A percentile compares a stretch with the other conserved stretches of the same genome.
Conservation (phyloP, 2,113 vertebrate genomes). For the Elaphurus davidianus region DNA sequence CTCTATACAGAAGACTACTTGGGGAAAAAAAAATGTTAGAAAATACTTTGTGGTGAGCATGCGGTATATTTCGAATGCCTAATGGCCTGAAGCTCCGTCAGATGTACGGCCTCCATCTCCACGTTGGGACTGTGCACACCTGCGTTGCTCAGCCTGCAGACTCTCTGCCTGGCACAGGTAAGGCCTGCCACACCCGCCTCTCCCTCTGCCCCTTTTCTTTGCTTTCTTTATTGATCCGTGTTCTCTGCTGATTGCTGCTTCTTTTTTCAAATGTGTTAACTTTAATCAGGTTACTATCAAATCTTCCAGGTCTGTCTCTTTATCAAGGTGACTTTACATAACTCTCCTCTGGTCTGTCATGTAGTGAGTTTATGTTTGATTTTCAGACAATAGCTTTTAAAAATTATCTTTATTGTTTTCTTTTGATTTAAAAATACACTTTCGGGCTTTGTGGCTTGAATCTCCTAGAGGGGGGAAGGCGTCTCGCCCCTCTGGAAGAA, state of each 20-base stretch:
- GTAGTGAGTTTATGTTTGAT: not conserved
- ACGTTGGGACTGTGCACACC: fast-evolving
- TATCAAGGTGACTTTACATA: not conserved
- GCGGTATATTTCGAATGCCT: not conserved
- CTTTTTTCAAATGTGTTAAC: not conserved
- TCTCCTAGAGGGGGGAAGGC: too few species aligned
- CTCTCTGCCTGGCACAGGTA: fast-evolving
- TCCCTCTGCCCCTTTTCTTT: not conserved
- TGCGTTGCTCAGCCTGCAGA: not conserved
- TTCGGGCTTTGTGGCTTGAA: too few species aligned
- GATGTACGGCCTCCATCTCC: fast-evolving
- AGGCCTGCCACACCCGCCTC: not conserved
- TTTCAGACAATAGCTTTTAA: not conserved
- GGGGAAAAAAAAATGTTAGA: not conserved
- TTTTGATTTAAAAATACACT: not conserved
- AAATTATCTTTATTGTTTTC: not conserved
- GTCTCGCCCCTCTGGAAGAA: too few species aligned
- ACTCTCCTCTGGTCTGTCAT: not conserved
- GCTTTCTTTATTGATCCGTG: not conserved
- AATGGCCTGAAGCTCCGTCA: not conserved
- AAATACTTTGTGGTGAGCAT: not conserved
- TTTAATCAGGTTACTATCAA: not conserved
- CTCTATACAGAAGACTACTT: not conserved
- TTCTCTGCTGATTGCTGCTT: not conserved
- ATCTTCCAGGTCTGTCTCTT: not conserved